These are phyloP conservation scores for Synanthedon formicaeformis DNA, from an alignment of 2,888 invertebrate genomes.

Conservation along the genomic window DNA sequence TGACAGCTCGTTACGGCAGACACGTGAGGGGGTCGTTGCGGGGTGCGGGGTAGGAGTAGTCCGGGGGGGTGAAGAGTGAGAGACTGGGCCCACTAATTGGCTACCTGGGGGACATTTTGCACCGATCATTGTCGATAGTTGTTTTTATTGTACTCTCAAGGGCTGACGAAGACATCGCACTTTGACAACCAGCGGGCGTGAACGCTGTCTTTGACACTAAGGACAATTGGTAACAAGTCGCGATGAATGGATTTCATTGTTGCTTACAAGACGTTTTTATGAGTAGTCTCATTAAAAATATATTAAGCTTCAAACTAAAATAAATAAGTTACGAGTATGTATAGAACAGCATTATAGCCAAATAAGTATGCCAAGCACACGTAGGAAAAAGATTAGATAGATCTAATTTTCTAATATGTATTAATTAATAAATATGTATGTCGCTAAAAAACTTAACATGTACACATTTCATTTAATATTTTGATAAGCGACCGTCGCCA, in stretches of 20 bases:
- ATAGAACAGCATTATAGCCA: too few relatives aligned
- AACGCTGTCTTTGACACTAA: not conserved
- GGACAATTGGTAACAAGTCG: not conserved
- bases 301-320: too few relatives aligned
- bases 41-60: not conserved
- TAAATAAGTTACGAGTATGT: too few relatives aligned
- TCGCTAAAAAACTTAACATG: too few relatives aligned
- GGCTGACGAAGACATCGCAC: not conserved
- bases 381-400: too few relatives aligned
- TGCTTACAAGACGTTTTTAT: too few relatives aligned
- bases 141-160: not conserved
- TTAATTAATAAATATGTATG: too few relatives aligned
- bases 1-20: constrained; percentile 49
- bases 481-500: too few relatives aligned
- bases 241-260: not conserved
- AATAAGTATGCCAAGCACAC: too few relatives aligned
- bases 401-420: too few relatives aligned
- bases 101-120: constrained; percentile 28
- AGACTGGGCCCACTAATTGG: constrained; percentile 36
- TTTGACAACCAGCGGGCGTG: not conserved
- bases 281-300: too few relatives aligned
- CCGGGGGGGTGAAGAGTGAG: not conserved
- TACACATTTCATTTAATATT: too few relatives aligned
- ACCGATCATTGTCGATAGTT: not conserved
- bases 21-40: constrained; percentile 3